These are phyloP conservation scores for Saccopteryx bilineata DNA, from an alignment of 2,113 vertebrate species.

Conservation along the genomic window DNA sequence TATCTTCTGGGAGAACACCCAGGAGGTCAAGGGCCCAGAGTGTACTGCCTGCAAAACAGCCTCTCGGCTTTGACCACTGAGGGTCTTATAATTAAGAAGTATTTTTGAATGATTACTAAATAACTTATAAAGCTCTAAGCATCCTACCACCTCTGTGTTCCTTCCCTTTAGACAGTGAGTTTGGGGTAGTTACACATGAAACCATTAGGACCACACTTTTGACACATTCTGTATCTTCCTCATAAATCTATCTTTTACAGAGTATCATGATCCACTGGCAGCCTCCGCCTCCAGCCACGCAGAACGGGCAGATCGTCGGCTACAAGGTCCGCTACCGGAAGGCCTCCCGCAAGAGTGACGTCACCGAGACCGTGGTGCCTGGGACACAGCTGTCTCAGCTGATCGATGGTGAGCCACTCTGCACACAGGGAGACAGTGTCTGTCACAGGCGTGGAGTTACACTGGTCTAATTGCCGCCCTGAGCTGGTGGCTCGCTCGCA, in stretches of 20 bases:
- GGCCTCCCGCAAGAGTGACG: conserved; percentile 95
- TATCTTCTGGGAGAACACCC: not conserved
- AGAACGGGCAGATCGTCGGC: conserved; percentile 95
- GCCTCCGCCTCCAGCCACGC: conserved; percentile 92
- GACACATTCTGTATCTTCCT: not conserved
- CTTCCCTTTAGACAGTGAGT: not conserved
- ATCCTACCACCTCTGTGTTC: not conserved
- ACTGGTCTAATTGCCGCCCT: not conserved
- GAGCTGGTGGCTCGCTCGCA: not conserved
- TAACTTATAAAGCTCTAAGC: conserved; percentile 34
- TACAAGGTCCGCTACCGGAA: conserved; percentile 99
- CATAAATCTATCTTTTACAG: conserved; percentile 84
- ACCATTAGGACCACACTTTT: not conserved
- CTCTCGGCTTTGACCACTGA: not conserved
- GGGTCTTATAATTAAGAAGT: not conserved
- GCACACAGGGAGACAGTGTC: not conserved
- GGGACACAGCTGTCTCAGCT: conserved; percentile 94
- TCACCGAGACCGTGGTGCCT: conserved; percentile 90
- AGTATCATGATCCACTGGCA: conserved; percentile 97
- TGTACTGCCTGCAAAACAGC: not conserved
- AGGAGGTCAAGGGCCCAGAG: not conserved
- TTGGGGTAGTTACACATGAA: not conserved
- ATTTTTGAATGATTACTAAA: conserved; percentile 14
- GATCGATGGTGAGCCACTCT: conserved; percentile 91
- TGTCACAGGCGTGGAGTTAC: not conserved